A percentile compares a stretch with the other conserved stretches of the same genome.
Conservation (phyloP, 2,888 invertebrate genomes). For the Ochropleura leucogaster region DNA sequence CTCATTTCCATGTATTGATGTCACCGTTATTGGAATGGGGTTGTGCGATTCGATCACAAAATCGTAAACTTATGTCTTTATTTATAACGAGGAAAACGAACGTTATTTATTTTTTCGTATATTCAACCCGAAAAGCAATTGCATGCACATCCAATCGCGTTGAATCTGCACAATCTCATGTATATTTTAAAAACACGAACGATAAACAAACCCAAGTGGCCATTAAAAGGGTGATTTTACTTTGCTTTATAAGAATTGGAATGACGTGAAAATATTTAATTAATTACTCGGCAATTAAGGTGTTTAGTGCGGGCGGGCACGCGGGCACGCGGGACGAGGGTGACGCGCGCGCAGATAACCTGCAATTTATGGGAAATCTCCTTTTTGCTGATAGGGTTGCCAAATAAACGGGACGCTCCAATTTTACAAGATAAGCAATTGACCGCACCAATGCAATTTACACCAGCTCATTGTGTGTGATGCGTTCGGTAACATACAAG, state of each 20-base stretch:
- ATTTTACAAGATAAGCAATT: background rate
- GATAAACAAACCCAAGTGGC: constrained; percentile 9
- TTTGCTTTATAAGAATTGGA: constrained; percentile 33
- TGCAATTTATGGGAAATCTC: constrained; percentile 60
- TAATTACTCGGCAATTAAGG: constrained; percentile 64
- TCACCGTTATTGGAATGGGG: background rate
- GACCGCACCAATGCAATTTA: background rate
- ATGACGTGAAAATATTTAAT: constrained; percentile 61
- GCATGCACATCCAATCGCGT: background rate
- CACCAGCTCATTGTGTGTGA: background rate
- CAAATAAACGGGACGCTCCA: background rate
- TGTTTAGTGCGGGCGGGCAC: constrained; percentile 58
- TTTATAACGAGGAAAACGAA: background rate
- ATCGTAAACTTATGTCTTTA: background rate
- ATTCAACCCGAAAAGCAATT: constrained; percentile 7
- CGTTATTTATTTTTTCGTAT: background rate
- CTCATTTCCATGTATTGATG: background rate
- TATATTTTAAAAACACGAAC: constrained; percentile 3
- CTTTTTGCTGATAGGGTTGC: constrained; percentile 37
- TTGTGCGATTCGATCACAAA: background rate
- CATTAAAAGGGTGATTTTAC: constrained; percentile 33
- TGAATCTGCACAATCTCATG: background rate
- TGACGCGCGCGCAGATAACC: constrained; percentile 64
- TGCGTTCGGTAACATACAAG: background rate
- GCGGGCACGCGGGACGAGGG: constrained; percentile 19